Base-by-base conservation (phyloP, 2,888 invertebrate genomes). In the Orthosia incerta region DNA sequence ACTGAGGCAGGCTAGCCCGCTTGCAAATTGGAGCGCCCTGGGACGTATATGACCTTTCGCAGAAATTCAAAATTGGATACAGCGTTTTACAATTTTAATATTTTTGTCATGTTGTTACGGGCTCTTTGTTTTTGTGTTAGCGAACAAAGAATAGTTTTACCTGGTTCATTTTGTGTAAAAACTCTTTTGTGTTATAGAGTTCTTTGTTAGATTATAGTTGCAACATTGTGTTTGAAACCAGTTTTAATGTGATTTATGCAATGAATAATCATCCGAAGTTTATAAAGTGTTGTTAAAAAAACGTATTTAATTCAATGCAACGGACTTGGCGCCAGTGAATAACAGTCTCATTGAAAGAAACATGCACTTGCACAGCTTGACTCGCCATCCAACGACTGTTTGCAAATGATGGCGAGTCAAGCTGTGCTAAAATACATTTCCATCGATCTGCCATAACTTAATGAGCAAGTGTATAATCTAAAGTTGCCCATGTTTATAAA, bases 1-100 rank as follows among this genome's bases (percentile, higher is more conserved):
- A 84, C 82, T 73, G 88, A 81, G 71, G 80, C 75, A 73, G 87
- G 86, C 88, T 87, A 87, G 88, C 81, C 20, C 86, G 88, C 82
- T 76, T 87, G 87, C 85, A 90, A 90, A 90, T 91, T 89, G 89
- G 84, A 80, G 85, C 85, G 76, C 84, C 77, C 84, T 68, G 79
- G 82, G 85, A 87, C 89, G 90, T 89, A 91, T 89, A 85, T 89
- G 90, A 92, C 91, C 92, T 92, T 91, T 91, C 74, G 78, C 74
- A 76, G 77, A 85, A 87, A 83, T 84, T 84, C 71, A 74, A 85
- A 86, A 81, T 80, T 79, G 83, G 71, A 82, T 81, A 83, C 63
- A 80, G 64, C 71, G 76, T 76, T 79, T 71, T 76, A 72, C 50
- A 75, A 75, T 77, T 74, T 72, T 79, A 26, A 68, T 68, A 64